Percentiles rank a stretch among this genome's conserved stretches.
phyloP scores from a whole-genome alignment of 2,888 invertebrate species.

The Altica lythri region DNA sequence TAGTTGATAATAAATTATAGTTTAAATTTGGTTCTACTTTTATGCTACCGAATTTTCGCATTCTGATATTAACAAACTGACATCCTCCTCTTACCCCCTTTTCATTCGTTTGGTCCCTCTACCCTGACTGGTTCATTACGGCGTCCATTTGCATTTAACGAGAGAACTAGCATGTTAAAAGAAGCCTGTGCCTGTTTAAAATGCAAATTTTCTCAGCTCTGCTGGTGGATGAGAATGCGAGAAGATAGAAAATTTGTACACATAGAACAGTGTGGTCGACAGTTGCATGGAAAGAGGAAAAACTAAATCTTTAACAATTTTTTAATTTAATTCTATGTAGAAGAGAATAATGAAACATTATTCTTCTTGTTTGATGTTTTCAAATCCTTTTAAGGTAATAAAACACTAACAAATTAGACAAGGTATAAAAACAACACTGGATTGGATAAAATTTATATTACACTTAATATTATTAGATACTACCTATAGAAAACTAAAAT shows the following conservation, averaged over 20 bases:
- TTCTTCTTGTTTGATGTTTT: not conserved
- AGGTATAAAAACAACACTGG: not conserved
- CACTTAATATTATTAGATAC: no score
- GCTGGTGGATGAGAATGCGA: constrained; percentile 32
- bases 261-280: not conserved
- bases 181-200: constrained; percentile 41
- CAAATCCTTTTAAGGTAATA: not conserved
- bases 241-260: not conserved
- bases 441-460: no score
- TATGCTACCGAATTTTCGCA: no score
- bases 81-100: constrained; percentile 21
- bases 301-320: not conserved
- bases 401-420: not conserved
- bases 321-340: not conserved
- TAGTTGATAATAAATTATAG: no score
- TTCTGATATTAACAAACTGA: no score
- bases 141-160: constrained; percentile 55
- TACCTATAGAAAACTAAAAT: no score
- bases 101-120: constrained; percentile 9
- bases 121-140: constrained; percentile 46
- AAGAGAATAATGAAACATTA: not conserved
- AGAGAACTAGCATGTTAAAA: constrained; percentile 45
- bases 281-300: not conserved
- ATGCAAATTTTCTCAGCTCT: constrained; percentile 41
- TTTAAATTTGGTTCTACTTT: no score